Evolutionary conservation across 2,888 invertebrate species (phyloP).

Genomic region (Ectobius pallidus): DNA sequence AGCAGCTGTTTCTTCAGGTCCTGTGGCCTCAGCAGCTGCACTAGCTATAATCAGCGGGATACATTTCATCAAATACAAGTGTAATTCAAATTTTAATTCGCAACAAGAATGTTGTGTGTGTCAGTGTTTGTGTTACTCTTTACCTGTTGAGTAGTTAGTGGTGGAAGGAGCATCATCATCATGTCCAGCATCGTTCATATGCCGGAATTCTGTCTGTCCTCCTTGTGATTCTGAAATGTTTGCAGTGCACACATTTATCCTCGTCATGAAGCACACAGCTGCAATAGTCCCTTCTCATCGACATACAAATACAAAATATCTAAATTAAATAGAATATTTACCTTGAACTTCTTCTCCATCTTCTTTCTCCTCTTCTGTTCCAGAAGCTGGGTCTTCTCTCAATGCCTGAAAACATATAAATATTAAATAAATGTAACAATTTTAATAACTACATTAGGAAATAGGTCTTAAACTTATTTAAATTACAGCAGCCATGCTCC

Average conservation of each 20-base stretch:
- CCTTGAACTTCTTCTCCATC: conserved; percentile 42
- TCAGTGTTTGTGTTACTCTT: background rate
- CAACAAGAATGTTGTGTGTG: background rate
- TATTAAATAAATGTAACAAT: background rate
- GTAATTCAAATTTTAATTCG: background rate
- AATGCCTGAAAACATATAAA: conserved; percentile 10
- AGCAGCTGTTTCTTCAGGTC: conserved; percentile 46
- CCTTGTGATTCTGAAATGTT: background rate
- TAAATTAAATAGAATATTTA: conserved; percentile 42
- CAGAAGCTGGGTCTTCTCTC: conserved; percentile 16
- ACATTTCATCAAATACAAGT: background rate
- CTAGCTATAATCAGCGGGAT: conserved; percentile 32
- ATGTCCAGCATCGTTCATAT: conserved; percentile 11
- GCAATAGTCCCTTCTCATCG: too few species aligned
- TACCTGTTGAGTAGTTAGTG: conserved; percentile 41
- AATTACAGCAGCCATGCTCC: too few species aligned
- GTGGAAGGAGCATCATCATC: conserved; percentile 36
- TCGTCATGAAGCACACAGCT: too few species aligned
- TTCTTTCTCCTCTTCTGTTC: conserved; percentile 34
- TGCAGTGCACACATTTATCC: too few species aligned
- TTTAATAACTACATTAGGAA: too few species aligned
- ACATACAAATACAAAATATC: conserved; percentile 47
- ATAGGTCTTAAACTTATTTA: too few species aligned
- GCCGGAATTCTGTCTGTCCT: background rate
- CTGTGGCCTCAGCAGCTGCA: conserved; percentile 42